Conservation (phyloP, 2,113 vertebrate species). For the Nyctibius bracteatus region DNA sequence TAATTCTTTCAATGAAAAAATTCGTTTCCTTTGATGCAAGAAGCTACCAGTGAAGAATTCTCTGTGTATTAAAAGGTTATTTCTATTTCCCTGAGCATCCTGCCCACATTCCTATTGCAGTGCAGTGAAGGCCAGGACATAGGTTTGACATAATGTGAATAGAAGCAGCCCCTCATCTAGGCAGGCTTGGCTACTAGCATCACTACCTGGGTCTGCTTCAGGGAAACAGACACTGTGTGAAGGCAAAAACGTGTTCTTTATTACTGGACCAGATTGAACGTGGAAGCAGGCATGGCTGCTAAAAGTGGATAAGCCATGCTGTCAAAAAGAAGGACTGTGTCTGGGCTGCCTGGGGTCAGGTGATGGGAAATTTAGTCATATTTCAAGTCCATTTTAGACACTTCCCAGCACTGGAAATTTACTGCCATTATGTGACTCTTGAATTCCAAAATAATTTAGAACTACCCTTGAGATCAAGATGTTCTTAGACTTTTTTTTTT, state of each 20-base stretch:
- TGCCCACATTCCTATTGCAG: background rate
- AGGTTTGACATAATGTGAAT: background rate
- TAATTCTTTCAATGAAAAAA: background rate
- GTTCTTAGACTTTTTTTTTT: background rate
- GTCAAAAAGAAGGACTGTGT: background rate
- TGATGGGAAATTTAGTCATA: background rate
- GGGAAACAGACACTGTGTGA: rapidly evolving
- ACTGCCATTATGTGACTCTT: background rate
- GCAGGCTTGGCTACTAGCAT: background rate
- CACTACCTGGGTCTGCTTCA: background rate
- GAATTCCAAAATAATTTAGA: conserved; percentile 17
- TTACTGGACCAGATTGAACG: background rate
- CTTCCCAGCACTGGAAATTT: background rate
- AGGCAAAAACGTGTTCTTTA: background rate
- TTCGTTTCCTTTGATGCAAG: background rate
- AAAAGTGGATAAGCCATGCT: background rate
- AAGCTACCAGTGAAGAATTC: background rate
- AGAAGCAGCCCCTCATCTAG: background rate
- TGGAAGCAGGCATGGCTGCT: background rate
- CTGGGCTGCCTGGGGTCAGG: background rate
- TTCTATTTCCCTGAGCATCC: background rate
- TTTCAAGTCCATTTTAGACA: background rate
- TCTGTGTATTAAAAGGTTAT: background rate
- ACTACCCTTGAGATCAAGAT: conserved; percentile 1
- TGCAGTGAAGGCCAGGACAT: background rate